Evolutionary conservation across 2,888 invertebrate genomes (phyloP), one percentile per base, ranked within the genome.

Genomic region (Chalcis sispes): DNA sequence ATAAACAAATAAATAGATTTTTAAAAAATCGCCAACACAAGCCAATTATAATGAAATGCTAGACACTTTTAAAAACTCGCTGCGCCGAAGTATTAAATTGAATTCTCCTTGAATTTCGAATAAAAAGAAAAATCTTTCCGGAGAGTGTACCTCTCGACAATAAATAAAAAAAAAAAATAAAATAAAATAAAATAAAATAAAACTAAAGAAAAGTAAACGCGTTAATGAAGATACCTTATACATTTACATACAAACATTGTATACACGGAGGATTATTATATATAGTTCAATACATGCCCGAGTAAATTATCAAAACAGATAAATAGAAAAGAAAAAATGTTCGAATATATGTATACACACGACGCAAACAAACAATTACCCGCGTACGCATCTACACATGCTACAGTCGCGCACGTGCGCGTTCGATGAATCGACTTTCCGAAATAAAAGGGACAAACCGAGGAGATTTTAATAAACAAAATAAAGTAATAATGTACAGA

Each of bases 401-500:
- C 10, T 10, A 36, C 4, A 36, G 36, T 7, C 5, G 10, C 4
- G 4, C 36, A 36, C 10, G 36, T 42, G 42, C 29, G 40, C 52
- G 52, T 46, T n/a, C 54, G 36, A 54, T 62, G 61, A 72, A 77
- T 77, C 76, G 67, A 77, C 13, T 72, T 77, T 72, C 67, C 76
- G 72, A 72, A 75, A 46, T n/a, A n/a, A n/a, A n/a, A n/a, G n/a
- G n/a, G n/a, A n/a, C n/a, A 65, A 32, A 20, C 27, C n/a, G 56
- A 48, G 10, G 42, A 62, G 72, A 62, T 71, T 75, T 70, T 72
- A 66, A 71, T 71, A 50, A 70, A 23, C 48, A 48, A 40, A 59
- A 46, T n/a, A n/a, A n/a, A n/a, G n/a, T 58, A 59, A 48, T 20
- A 56, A 7, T 74, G 74, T 74, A 74, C 67, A 73, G 69, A 69